Conservation (phyloP, 2,888 invertebrate species). For the Pelosia muscerda region DNA sequence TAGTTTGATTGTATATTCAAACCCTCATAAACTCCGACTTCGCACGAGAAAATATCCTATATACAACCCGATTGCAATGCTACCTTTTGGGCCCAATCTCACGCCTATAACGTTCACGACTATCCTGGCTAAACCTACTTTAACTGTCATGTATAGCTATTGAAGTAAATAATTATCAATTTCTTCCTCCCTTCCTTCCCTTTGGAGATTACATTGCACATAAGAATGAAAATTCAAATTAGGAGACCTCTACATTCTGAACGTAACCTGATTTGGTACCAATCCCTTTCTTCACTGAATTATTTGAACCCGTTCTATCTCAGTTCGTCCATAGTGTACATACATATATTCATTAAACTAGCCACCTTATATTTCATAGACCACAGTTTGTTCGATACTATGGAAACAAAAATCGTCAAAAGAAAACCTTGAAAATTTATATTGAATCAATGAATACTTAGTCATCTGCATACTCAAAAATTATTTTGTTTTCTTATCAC, state of each 20-base stretch:
- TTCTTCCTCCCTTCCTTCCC: neutral
- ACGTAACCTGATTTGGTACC: neutral
- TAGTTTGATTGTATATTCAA: neutral
- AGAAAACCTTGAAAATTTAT: neutral
- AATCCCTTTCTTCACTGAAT: neutral
- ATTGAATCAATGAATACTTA: neutral
- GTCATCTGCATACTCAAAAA: conserved; percentile 1
- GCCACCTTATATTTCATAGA: neutral
- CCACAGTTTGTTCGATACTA: neutral
- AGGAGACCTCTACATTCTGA: neutral
- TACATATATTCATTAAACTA: too few species aligned
- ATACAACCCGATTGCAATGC: neutral
- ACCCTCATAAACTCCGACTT: neutral
- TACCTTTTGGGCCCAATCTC: neutral
- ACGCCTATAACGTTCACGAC: neutral
- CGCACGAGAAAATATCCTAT: neutral
- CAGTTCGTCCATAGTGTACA: too few species aligned
- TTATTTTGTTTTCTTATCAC: conserved; percentile 7
- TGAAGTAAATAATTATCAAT: too few species aligned
- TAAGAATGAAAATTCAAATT: neutral
- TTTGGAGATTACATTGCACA: neutral
- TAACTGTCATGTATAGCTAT: too few species aligned
- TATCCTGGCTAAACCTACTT: too few species aligned
- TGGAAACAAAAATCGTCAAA: neutral
- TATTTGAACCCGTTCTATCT: neutral